phyloP scores from a whole-genome alignment of 1,140 invertebrate species.

The Pantala flavescens region DNA sequence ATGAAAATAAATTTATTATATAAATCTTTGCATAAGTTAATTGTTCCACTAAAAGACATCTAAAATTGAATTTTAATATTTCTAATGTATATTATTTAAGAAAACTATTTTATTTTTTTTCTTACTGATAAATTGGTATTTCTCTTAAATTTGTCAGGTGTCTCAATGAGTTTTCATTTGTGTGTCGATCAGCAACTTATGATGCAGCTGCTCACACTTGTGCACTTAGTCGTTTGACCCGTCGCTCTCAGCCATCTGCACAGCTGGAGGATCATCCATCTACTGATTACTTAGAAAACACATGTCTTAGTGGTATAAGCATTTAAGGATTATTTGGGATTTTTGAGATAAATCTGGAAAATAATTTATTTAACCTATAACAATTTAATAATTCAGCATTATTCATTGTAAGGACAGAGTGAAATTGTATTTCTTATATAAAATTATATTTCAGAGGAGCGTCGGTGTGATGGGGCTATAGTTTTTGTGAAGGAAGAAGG shows the following conservation, averaged over 20 bases:
- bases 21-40: too few species aligned
- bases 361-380: neutral
- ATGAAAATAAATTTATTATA: too few species aligned
- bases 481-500: conserved; percentile 84
- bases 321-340: neutral
- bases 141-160: conserved; percentile 42
- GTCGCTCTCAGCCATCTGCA: conserved; percentile 66
- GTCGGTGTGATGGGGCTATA: conserved; percentile 70
- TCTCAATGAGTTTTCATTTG: conserved; percentile 75
- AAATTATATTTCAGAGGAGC: conserved; percentile 48
- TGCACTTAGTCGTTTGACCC: conserved; percentile 65
- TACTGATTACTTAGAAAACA: conserved; percentile 83
- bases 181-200: conserved; percentile 75
- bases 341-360: neutral
- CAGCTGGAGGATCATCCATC: conserved; percentile 72
- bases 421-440: too few species aligned
- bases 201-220: conserved; percentile 65
- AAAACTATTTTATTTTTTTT: too few species aligned
- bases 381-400: too few species aligned
- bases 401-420: too few species aligned
- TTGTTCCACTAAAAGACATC: too few species aligned
- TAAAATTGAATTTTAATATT: too few species aligned
- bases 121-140: too few species aligned
- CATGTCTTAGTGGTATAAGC: conserved; percentile 68
- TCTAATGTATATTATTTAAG: too few species aligned